phyloP scores from a whole-genome alignment of 2,113 vertebrate species.

The Actenoides lindsayi region DNA sequence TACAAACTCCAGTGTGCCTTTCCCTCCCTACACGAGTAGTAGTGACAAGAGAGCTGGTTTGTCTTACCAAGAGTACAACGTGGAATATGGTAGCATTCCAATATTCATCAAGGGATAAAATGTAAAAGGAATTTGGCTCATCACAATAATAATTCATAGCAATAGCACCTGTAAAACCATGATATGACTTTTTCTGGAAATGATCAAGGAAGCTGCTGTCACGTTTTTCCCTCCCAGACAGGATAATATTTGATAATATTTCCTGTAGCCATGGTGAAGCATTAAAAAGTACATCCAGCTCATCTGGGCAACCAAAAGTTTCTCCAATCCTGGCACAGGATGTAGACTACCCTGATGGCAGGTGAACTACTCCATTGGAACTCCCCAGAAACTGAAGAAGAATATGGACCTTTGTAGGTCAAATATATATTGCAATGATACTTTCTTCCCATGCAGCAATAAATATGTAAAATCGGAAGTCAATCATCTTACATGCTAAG shows the following conservation, averaged over 20 bases:
- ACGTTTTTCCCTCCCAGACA: not conserved
- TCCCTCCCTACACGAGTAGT: not conserved
- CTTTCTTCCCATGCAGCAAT: not conserved
- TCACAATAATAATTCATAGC: not conserved
- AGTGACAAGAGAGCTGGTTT: not conserved
- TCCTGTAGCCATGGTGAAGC: not conserved
- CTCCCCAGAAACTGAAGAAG: not conserved
- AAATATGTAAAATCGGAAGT: not conserved
- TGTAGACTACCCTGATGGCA: not conserved
- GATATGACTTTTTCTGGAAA: constrained; percentile 8
- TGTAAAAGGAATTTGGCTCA: not conserved
- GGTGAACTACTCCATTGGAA: not conserved
- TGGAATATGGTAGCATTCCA: not conserved
- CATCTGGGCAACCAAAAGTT: not conserved
- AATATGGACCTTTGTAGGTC: not conserved
- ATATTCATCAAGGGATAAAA: not conserved
- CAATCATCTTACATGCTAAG: not conserved
- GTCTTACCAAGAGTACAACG: not conserved
- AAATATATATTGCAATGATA: not conserved
- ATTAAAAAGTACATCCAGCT: not conserved
- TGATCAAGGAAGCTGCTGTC: not conserved
- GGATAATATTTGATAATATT: not conserved
- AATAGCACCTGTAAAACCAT: not conserved
- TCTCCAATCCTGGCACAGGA: not conserved
- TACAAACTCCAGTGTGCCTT: not conserved